Evolutionary conservation across 1,140 invertebrate species (phyloP), one percentile per base, ranked within the genome.

Genomic region (Zaprionus camerounensis): DNA sequence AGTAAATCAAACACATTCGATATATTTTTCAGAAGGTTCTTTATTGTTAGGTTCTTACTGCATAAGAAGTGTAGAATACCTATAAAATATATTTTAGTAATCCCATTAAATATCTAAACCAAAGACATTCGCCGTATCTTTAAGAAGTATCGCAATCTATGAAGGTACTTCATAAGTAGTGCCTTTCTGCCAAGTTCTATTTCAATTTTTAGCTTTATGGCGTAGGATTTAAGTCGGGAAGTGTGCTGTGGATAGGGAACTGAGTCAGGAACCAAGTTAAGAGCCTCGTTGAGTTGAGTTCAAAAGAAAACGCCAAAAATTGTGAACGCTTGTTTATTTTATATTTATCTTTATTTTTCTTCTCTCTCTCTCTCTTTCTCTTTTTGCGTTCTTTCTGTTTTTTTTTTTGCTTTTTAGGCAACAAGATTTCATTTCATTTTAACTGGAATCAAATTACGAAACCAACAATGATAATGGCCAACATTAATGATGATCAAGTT

Each of bases 391-490:
- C n/a, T 11, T 49, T 20, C 12, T 62, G 59, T 56, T 65, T 55
- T 41, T 53, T 66, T 24, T 24, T 79, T 49, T 44, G 65, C 58
- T 80, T 87, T 82, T 82, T 68, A 73, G 77, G 73, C 73, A 87
- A 88, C 74, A 70, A 88, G 81, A 90, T 88, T 90, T 90, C 71
- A 88, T 87, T 90, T 81, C 85, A 68, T 81, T 88, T 88, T 90
- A 88, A 90, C 84, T 84, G 84, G 84, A 88, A 90, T 88, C 85
- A 88, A 88, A 90, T 88, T 88, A 90, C 81, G 81, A 90, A 90
- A 81, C 70, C 71, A 61, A 86, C 76, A 71, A 83, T 57, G 65
- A 80, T 38, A 53, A 76, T 61, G 65, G 63, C 34, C 71, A 68
- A 41, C 67, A 62, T 46, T 46, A 65, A 75, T 76, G 55, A 81